These are phyloP conservation scores for Subanguina moxae DNA, from an alignment of 1,140 invertebrate genomes.

Conservation along the genomic window DNA sequence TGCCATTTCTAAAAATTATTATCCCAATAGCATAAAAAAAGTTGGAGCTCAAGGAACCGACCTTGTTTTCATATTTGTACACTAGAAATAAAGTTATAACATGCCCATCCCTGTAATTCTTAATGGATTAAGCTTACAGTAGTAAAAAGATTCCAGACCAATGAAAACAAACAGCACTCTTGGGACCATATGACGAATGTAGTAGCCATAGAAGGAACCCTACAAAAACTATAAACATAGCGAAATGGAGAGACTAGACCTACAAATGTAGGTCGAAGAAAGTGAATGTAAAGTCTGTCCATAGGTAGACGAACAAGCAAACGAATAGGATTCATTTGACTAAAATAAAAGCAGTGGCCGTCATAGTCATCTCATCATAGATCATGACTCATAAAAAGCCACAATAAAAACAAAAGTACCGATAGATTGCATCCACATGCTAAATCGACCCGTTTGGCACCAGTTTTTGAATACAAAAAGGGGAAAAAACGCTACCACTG, in stretches of 20 bases:
- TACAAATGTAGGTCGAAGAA: constrained; percentile 51
- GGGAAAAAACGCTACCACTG: constrained; percentile 53
- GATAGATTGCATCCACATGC: constrained; percentile 22
- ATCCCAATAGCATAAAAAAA: background rate
- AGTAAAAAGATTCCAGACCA: background rate
- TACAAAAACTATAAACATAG: background rate
- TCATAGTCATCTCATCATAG: too few relatives aligned
- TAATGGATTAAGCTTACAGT: background rate
- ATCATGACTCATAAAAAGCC: background rate
- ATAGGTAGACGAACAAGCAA: constrained; percentile 52
- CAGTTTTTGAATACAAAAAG: constrained; percentile 9
- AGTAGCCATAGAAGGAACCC: background rate
- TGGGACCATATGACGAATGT: background rate
- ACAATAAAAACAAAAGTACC: constrained; percentile 12
- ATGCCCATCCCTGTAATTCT: too few relatives aligned
- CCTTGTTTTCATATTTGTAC: background rate
- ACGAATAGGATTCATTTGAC: constrained; percentile 56
- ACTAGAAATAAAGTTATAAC: too few relatives aligned
- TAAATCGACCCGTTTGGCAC: too few relatives aligned
- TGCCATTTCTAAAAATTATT: background rate
- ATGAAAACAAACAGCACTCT: background rate
- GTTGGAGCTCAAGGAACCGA: background rate
- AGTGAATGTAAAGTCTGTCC: constrained; percentile 53
- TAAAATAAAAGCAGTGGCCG: constrained; percentile 2
- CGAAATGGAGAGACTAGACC: background rate